Conservation (phyloP, 1,140 invertebrate species). For the Zaprionus gabonicus region DNA sequence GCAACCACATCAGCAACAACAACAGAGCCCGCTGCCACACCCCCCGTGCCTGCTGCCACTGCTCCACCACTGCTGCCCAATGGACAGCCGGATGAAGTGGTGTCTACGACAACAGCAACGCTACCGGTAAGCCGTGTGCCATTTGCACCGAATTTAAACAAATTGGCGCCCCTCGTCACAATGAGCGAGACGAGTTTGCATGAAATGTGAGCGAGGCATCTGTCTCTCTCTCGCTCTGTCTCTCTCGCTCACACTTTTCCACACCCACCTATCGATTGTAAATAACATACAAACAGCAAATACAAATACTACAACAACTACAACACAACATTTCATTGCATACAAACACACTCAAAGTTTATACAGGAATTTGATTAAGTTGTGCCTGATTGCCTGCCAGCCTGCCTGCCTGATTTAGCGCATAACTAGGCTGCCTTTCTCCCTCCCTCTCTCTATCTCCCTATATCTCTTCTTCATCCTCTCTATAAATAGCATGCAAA, state of each 20-base stretch:
- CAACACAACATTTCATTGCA: conserved; percentile 54
- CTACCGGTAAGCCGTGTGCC: conserved; percentile 74
- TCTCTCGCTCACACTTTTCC: conserved; percentile 5
- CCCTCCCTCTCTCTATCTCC: too few relatives aligned
- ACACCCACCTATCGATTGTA: conserved; percentile 36
- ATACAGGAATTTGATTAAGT: background rate
- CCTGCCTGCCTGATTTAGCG: too few relatives aligned
- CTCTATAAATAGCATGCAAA: too few relatives aligned
- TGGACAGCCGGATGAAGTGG: conserved; percentile 45
- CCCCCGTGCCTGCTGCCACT: background rate
- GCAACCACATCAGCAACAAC: conserved; percentile 2
- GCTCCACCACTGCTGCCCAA: conserved; percentile 33
- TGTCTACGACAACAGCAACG: conserved; percentile 25
- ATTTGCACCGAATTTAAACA: conserved; percentile 46
- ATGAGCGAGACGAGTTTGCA: conserved; percentile 76
- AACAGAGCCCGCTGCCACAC: conserved; percentile 10
- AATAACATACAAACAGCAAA: conserved; percentile 38
- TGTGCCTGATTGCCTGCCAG: background rate
- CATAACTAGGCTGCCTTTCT: too few relatives aligned
- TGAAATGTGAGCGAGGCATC: conserved; percentile 53
- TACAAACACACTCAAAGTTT: conserved; percentile 22
- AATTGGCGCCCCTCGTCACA: conserved; percentile 77
- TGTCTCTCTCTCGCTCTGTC: conserved; percentile 13
- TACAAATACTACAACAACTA: conserved; percentile 30
- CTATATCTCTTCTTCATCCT: too few relatives aligned